Percentiles rank a stretch among this genome's conserved stretches.
phyloP scores from a whole-genome alignment of 2,797 vertebrate species.

The Cuculus canorus region DNA sequence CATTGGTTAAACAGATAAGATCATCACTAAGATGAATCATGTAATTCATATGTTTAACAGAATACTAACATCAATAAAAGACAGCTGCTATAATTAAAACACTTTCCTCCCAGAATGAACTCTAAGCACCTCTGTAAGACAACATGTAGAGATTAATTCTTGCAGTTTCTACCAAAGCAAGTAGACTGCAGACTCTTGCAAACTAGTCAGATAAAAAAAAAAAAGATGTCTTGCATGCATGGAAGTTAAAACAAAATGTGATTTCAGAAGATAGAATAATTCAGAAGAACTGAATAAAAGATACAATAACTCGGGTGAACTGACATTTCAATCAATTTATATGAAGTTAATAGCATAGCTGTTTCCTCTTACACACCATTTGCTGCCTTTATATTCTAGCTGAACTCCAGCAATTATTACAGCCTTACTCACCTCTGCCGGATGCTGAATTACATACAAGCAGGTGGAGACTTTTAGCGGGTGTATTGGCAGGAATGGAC shows the following conservation, averaged over 20 bases:
- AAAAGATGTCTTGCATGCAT: neutral
- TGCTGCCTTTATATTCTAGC: neutral
- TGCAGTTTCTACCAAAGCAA: neutral
- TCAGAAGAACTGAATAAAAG: neutral
- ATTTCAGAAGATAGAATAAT: neutral
- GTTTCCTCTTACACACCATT: neutral
- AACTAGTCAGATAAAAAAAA: neutral
- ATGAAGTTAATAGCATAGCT: neutral
- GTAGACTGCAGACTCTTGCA: neutral
- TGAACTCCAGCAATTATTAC: neutral
- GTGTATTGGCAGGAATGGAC: constrained; percentile 90
- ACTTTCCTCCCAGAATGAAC: neutral
- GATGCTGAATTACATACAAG: constrained; percentile 96
- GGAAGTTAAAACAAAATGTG: neutral
- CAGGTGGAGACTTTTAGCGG: constrained; percentile 90
- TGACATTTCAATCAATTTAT: neutral
- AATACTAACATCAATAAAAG: neutral
- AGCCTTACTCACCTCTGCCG: constrained; percentile 90
- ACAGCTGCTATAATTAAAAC: neutral
- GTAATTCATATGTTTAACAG: neutral
- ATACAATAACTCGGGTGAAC: neutral
- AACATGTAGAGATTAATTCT: neutral
- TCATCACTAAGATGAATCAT: neutral
- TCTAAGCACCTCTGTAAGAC: neutral
- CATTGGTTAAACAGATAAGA: neutral